Percentiles rank a stretch among this genome's conserved stretches.
These are phyloP conservation scores for Archips xylosteana DNA, from an alignment of 2,888 invertebrate species.

Conservation along the genomic window DNA sequence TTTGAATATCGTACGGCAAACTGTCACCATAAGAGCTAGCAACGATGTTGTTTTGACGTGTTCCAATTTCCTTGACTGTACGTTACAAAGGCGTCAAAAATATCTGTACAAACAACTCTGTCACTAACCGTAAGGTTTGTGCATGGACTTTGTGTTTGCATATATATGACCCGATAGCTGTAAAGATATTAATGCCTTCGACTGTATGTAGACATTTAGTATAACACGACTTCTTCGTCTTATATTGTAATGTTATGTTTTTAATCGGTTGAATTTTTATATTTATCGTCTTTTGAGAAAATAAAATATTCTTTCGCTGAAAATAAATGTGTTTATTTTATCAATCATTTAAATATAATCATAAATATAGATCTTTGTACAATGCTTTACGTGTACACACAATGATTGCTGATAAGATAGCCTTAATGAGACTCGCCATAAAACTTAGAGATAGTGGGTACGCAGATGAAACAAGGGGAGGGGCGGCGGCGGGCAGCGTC, in stretches of 20 bases:
- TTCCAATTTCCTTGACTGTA: too few species aligned
- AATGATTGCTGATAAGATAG: conserved; percentile 61
- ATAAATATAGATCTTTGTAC: conserved; percentile 85
- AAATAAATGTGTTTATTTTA: conserved; percentile 83
- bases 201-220: too few species aligned
- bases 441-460: conserved; percentile 53
- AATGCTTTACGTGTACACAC: conserved; percentile 78
- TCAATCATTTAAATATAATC: conserved; percentile 82
- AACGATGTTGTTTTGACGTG: too few species aligned
- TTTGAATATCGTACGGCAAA: too few species aligned
- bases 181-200: too few species aligned
- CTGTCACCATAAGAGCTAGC: too few species aligned
- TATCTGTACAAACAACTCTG: too few species aligned
- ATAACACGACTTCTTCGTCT: background rate
- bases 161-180: too few species aligned
- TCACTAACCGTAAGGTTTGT: too few species aligned
- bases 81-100: too few species aligned
- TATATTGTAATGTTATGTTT: background rate
- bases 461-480: conserved; percentile 16
- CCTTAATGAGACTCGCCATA: conserved; percentile 66
- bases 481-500: background rate
- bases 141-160: too few species aligned
- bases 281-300: background rate
- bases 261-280: background rate
- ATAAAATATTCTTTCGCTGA: conserved; percentile 66